Evolutionary conservation across 2,888 invertebrate genomes (phyloP).

Genomic region (Aromia moschata): DNA sequence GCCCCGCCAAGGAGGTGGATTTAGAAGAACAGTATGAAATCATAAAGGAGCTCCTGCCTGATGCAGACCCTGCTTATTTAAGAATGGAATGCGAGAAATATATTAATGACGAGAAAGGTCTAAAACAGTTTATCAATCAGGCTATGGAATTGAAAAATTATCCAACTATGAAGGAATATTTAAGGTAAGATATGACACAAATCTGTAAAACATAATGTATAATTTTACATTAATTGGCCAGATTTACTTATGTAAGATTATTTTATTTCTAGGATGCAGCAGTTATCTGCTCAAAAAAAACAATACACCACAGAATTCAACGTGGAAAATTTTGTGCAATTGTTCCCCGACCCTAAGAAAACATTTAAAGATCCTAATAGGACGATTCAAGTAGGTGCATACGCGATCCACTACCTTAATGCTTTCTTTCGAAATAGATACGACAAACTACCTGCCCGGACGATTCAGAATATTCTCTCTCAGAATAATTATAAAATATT

Average conservation of each 20-base stretch:
- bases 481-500: slow-evolving; percentile 17
- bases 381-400: slow-evolving; percentile 16
- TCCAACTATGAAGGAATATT: slow-evolving; percentile 52
- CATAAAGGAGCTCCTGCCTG: slow-evolving; percentile 48
- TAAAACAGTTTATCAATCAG: slow-evolving; percentile 46
- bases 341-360: slow-evolving; percentile 62
- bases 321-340: slow-evolving; percentile 60
- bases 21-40: slow-evolving; percentile 47
- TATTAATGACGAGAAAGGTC: slow-evolving; percentile 38
- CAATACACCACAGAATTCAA: slow-evolving; percentile 62
- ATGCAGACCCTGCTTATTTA: slow-evolving; percentile 53
- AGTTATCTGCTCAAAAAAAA: slow-evolving; percentile 58
- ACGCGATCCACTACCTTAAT: slow-evolving; percentile 30
- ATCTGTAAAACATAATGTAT: no score
- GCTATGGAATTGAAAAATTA: slow-evolving; percentile 48
- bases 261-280: slow-evolving; percentile 49
- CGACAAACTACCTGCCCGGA: slow-evolving; percentile 32
- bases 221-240: not conserved
- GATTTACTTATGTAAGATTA: not conserved
- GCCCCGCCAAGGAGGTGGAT: slow-evolving; percentile 38
- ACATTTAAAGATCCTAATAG: slow-evolving; percentile 45
- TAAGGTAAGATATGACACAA: slow-evolving; percentile 32
- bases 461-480: slow-evolving; percentile 23
- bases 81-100: slow-evolving; percentile 41
- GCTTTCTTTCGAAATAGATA: slow-evolving; percentile 43